phyloP scores from a whole-genome alignment of 2,797 vertebrate species.

The Trematocara caparti region DNA sequence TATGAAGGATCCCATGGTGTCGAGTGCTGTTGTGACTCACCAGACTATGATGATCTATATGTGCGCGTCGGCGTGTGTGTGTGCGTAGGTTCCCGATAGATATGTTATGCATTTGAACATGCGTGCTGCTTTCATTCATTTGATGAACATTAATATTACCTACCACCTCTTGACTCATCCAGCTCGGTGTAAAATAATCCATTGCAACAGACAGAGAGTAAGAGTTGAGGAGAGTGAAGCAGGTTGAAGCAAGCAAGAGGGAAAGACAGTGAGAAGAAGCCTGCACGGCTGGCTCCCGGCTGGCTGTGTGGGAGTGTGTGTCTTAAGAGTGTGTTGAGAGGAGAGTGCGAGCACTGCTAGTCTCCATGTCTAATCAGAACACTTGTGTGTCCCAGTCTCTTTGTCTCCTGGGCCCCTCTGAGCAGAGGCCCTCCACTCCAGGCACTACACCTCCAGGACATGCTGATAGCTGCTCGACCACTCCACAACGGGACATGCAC shows the following conservation, averaged over 20 bases:
- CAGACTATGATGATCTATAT: slow-evolving; percentile 20
- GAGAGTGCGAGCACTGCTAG: slow-evolving; percentile 56
- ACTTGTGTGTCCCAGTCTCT: slow-evolving; percentile 78
- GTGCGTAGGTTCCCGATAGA: background rate
- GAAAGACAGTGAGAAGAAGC: slow-evolving; percentile 23
- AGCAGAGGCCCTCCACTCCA: slow-evolving; percentile 48
- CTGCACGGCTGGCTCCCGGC: slow-evolving; percentile 60
- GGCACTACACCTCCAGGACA: slow-evolving; percentile 43
- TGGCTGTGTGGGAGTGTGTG: slow-evolving; percentile 59
- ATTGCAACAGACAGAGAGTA: background rate
- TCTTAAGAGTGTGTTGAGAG: slow-evolving; percentile 77
- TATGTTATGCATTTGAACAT: slow-evolving; percentile 14
- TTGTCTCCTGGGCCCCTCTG: slow-evolving; percentile 73
- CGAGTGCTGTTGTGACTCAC: slow-evolving; percentile 68
- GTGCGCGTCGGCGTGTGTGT: background rate
- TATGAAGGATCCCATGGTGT: slow-evolving; percentile 72
- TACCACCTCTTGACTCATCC: slow-evolving; percentile 5
- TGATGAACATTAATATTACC: slow-evolving; percentile 35
- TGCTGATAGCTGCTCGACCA: slow-evolving; percentile 41
- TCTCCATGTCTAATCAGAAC: slow-evolving; percentile 78
- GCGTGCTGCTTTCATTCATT: slow-evolving; percentile 36
- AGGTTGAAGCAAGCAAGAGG: background rate
- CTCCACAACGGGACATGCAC: background rate
- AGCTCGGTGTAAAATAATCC: slow-evolving; percentile 2
- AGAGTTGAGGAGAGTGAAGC: background rate